phyloP scores from a whole-genome alignment of 2,888 invertebrate genomes.

The Scaptomyza reducta region DNA sequence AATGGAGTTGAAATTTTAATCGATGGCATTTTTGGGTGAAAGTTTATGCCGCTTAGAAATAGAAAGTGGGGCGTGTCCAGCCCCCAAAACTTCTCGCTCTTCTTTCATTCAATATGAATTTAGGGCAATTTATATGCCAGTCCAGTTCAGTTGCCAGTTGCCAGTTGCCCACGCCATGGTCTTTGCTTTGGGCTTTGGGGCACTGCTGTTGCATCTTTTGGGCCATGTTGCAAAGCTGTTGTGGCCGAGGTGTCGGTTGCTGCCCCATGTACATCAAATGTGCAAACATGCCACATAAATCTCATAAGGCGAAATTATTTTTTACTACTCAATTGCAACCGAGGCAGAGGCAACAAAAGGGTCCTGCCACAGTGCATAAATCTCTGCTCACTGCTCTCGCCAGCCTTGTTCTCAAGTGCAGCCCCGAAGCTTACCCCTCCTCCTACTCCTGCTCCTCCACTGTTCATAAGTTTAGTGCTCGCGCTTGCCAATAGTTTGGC shows the following conservation, averaged over 20 bases:
- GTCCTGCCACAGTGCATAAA: constrained; percentile 78
- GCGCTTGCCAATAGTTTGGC: constrained; percentile 49
- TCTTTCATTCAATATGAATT: constrained; percentile 21
- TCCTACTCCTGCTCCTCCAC: background rate
- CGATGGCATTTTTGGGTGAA: constrained; percentile 75
- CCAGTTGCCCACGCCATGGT: constrained; percentile 45
- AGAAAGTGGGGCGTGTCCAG: constrained; percentile 73
- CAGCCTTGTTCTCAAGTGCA: constrained; percentile 46
- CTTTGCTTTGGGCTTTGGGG: constrained; percentile 4
- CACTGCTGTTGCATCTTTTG: constrained; percentile 40
- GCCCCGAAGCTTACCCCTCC: constrained; percentile 22
- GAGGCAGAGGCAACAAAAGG: constrained; percentile 64
- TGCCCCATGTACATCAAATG: constrained; percentile 77
- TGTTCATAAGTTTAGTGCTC: constrained; percentile 8
- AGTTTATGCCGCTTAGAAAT: constrained; percentile 71
- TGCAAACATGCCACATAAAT: constrained; percentile 82
- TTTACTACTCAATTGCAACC: constrained; percentile 80
- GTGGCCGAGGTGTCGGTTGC: constrained; percentile 56
- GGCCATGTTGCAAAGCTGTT: constrained; percentile 36
- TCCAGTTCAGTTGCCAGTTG: constrained; percentile 20
- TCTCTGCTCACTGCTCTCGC: constrained; percentile 45
- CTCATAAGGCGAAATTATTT: constrained; percentile 78
- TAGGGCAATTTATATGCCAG: constrained; percentile 60
- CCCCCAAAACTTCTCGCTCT: constrained; percentile 6
- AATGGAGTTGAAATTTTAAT: constrained; percentile 55